Evolutionary conservation across 2,113 vertebrate genomes (phyloP), one percentile per base, ranked within the genome.

Genomic region (Platichthys flesus): DNA sequence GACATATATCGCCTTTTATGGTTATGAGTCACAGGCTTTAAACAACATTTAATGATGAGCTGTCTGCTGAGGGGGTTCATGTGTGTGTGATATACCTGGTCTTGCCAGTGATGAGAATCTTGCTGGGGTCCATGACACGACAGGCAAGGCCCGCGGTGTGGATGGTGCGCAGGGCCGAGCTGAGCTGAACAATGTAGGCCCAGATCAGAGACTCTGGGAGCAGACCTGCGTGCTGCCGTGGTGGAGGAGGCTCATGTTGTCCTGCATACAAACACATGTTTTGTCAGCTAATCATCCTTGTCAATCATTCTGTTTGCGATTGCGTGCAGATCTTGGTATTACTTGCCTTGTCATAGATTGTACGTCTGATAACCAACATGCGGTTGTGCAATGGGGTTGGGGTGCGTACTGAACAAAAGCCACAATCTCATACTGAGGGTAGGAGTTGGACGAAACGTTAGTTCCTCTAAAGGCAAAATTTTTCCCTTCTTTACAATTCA

Each of bases 171-270:
- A 99, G 84, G 0, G 98, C 98, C 2, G 98, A 99, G 85, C 97
- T 99, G 21, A 99, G 94, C 80, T 99, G 98, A 76, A 99, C 98
- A 3, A 99, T 97, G 70, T 99, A 99, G 0, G 98, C 98, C 98
- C 98, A 99, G 86, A 99, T 99, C 69, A 99, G 95, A 67, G 98
- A 99, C 83, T 99, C 98, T 0, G 98, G 98, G 61, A 99, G 94
- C 76, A 99, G 93, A 5, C 98, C 98, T 0, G 97, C 97, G 10
- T 99, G 98, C 87, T 99, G 98, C 74, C 98, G 95, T 20, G 98
- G 97, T 18, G 97, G 93, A 2, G 98, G 98, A 15, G 97, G 97
- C 83, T 99, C 97, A 1, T 98, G 97, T 76, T 98, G 98, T 59
- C 97, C 97, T 99, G 84, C 60, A 72, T 15, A 76, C 0, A 14